phyloP scores from a whole-genome alignment of 2,797 vertebrate genomes.

The Psittacula derbiana region DNA sequence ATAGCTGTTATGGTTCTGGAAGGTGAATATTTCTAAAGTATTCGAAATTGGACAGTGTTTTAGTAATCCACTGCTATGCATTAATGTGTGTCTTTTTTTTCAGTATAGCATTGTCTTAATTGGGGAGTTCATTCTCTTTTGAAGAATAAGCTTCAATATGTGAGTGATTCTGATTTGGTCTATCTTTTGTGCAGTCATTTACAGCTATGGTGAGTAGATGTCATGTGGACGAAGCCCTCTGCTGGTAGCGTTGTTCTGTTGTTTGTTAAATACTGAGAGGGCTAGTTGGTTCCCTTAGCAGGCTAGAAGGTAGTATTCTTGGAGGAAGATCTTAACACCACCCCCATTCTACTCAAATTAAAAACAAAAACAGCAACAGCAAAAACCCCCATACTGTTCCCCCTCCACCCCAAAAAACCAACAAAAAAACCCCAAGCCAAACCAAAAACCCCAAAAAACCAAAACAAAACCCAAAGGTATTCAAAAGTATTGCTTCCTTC shows the following conservation, averaged over 20 bases:
- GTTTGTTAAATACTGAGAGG: not conserved
- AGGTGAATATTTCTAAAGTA: not conserved
- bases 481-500: not conserved
- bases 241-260: not conserved
- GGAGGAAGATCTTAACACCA: not conserved
- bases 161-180: not conserved
- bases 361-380: not conserved
- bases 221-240: slow-evolving; percentile 15
- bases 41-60: not conserved
- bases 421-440: not conserved
- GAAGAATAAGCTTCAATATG: accelerated
- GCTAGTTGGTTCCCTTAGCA: not conserved
- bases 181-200: not conserved
- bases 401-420: not conserved
- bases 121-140: not conserved
- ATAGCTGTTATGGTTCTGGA: not conserved
- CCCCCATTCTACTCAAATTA: not conserved
- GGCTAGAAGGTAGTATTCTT: not conserved
- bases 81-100: not conserved
- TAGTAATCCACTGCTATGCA: not conserved
- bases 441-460: not conserved
- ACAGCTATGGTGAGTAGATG: not conserved
- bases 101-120: not conserved
- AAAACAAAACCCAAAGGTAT: not conserved
- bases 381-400: not conserved